phyloP scores from a whole-genome alignment of 1,140 invertebrate genomes.

The Acromyrmex heyeri region DNA sequence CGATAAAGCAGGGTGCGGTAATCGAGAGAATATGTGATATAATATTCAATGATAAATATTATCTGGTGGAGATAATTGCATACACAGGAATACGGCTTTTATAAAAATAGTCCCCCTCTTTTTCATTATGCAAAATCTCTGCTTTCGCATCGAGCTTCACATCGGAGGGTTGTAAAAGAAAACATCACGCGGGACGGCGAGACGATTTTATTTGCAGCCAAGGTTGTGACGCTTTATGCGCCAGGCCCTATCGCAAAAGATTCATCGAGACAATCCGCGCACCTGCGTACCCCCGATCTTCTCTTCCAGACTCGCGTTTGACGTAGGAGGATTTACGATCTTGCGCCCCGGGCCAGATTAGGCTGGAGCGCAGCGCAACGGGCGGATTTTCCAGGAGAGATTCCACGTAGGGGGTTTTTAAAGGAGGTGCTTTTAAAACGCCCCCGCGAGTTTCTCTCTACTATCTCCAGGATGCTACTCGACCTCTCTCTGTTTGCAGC shows the following conservation, averaged over 20 bases:
- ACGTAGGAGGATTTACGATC: constrained; percentile 78
- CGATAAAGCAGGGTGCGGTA: constrained; percentile 24
- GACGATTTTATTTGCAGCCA: constrained; percentile 69
- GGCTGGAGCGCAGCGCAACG: constrained; percentile 61
- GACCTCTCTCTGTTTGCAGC: constrained; percentile 17
- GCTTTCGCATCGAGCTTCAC: neutral
- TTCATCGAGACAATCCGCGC: constrained; percentile 74
- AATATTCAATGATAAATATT: constrained; percentile 43
- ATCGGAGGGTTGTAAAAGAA: constrained; percentile 40
- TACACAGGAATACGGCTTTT: neutral
- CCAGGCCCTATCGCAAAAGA: constrained; percentile 73
- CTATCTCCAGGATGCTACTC: neutral
- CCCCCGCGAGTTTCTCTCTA: neutral
- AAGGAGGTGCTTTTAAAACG: constrained; percentile 69
- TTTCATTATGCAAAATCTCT: constrained; percentile 28
- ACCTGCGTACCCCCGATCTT: constrained; percentile 70
- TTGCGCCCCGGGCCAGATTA: constrained; percentile 71
- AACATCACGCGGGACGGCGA: constrained; percentile 21
- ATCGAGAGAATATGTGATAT: constrained; percentile 23
- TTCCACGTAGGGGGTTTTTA: constrained; percentile 62
- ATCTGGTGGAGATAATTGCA: constrained; percentile 22
- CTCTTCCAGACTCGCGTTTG: constrained; percentile 68
- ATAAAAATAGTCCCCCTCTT: neutral
- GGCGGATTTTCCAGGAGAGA: constrained; percentile 63
- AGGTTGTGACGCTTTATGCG: constrained; percentile 70